These are phyloP conservation scores for Crotalus horridus DNA, from an alignment of 2,113 vertebrate genomes.

Conservation along the genomic window DNA sequence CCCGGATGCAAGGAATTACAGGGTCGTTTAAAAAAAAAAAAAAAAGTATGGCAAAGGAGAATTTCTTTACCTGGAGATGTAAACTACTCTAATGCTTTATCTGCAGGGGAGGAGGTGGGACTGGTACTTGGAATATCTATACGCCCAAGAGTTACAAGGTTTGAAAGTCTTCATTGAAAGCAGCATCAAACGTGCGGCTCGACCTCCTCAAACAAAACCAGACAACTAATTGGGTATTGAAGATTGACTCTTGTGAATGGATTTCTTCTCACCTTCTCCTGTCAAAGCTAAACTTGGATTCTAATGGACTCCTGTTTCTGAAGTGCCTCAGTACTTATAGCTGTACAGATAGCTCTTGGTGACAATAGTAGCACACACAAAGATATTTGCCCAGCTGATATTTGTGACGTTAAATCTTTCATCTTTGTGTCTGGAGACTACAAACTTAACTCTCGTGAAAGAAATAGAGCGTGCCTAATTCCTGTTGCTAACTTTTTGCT, in stretches of 20 bases:
- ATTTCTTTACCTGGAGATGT: background rate
- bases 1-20: background rate
- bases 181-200: conserved; percentile 69
- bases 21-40: background rate
- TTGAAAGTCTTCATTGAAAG: conserved; percentile 80
- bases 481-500: background rate
- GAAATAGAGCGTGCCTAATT: background rate
- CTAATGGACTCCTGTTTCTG: conserved; percentile 15
- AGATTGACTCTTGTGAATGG: background rate
- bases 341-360: background rate
- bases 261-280: background rate
- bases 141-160: conserved; percentile 77
- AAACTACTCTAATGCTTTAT: conserved; percentile 23
- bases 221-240: background rate
- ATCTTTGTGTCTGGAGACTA: background rate
- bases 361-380: background rate
- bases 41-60: background rate
- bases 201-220: background rate
- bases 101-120: conserved; percentile 79
- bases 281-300: background rate
- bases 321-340: conserved; percentile 11
- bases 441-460: background rate
- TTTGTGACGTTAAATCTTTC: background rate
- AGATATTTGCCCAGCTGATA: conserved; percentile 1
- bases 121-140: conserved; percentile 87